Evolutionary conservation across 2,888 invertebrate genomes (phyloP).

Genomic region (Ramazzottius varieornatus): DNA sequence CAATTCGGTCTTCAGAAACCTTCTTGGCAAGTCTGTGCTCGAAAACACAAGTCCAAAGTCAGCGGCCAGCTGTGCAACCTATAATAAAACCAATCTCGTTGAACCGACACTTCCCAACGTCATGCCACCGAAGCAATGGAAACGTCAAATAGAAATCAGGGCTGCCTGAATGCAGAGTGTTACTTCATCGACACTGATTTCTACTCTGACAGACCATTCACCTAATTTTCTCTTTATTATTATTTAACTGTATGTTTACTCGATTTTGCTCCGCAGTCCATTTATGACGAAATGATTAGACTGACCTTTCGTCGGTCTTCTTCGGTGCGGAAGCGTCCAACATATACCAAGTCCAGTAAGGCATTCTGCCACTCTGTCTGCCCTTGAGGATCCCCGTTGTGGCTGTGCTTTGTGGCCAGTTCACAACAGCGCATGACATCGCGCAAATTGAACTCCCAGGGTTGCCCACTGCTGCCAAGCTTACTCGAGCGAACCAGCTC

Average conservation of each 20-base stretch:
- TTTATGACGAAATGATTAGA: too few relatives aligned
- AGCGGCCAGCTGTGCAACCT: background rate
- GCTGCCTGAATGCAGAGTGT: too few relatives aligned
- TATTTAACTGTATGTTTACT: too few relatives aligned
- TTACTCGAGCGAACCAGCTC: conserved; percentile 20
- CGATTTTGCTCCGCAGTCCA: too few relatives aligned
- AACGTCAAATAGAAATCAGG: too few relatives aligned
- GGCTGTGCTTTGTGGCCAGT: conserved; percentile 25
- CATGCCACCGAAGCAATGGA: too few relatives aligned
- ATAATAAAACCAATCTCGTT: too few relatives aligned
- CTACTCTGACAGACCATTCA: too few relatives aligned
- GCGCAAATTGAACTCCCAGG: conserved; percentile 89
- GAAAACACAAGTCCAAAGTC: background rate
- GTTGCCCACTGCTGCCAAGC: conserved; percentile 57
- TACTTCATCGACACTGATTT: too few relatives aligned
- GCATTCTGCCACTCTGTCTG: conserved; percentile 18
- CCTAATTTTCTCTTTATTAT: too few relatives aligned
- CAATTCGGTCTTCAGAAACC: background rate
- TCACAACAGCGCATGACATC: conserved; percentile 84
- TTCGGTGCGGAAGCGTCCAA: conserved; percentile 52
- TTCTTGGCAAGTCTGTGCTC: background rate
- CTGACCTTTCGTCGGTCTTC: conserved; percentile 41
- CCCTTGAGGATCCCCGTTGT: conserved; percentile 10
- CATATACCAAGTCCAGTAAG: conserved; percentile 49
- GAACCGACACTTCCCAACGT: too few relatives aligned